Conservation (phyloP, 2,113 vertebrate species). For the Lutjanus erythropterus region DNA sequence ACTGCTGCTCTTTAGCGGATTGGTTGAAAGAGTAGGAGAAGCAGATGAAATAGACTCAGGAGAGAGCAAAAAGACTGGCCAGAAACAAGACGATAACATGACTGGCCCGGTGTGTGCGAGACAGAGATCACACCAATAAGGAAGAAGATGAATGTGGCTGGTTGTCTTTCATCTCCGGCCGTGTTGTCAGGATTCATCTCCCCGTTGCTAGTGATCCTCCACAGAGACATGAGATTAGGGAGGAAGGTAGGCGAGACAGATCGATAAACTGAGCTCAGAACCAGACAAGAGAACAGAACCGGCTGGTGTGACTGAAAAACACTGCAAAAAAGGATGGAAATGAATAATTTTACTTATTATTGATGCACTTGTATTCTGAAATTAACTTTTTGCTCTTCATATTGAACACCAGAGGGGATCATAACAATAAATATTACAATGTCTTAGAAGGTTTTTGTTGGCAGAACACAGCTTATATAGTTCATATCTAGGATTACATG, state of each 20-base stretch:
- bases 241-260: slow-evolving; percentile 6
- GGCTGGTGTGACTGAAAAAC: slow-evolving; percentile 5
- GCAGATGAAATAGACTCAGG: slow-evolving; percentile 26
- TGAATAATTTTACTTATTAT: not conserved
- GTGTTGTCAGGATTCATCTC: slow-evolving; percentile 44
- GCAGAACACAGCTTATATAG: too few species aligned
- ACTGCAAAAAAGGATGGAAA: not conserved
- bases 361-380: not conserved
- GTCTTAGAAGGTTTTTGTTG: too few species aligned
- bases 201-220: slow-evolving; percentile 28
- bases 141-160: slow-evolving; percentile 20
- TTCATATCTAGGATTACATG: too few species aligned
- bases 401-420: not conserved
- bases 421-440: too few species aligned
- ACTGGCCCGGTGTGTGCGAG: not conserved
- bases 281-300: slow-evolving; percentile 2
- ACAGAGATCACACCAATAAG: slow-evolving; percentile 20
- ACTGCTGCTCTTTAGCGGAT: slow-evolving; percentile 37
- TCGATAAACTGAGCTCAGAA: slow-evolving; percentile 23
- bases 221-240: slow-evolving; percentile 21
- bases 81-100: slow-evolving; percentile 7
- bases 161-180: slow-evolving; percentile 51
- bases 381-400: not conserved
- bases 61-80: not conserved
- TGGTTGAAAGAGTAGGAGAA: slow-evolving; percentile 20